phyloP scores from a whole-genome alignment of 37 sponge, comb jelly and placozoan genomes.

The Tethya wilhelma region DNA sequence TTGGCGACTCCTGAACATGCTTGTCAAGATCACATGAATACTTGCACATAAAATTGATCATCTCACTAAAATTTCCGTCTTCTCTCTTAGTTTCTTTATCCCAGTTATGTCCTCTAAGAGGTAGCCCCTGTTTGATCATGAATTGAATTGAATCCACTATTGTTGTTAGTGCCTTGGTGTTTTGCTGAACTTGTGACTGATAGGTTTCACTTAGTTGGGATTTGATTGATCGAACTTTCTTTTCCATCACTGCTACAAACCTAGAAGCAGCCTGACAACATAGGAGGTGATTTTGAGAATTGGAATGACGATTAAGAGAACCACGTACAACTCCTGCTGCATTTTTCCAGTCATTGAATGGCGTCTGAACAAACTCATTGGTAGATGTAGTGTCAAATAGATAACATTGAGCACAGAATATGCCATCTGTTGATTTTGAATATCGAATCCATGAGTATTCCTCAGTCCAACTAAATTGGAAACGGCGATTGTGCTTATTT shows the following conservation, averaged over 20 bases:
- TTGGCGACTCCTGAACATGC: neutral
- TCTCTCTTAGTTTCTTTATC: neutral
- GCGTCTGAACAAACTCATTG: neutral
- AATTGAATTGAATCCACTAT: constrained; percentile 6
- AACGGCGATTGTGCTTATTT: too few relatives aligned
- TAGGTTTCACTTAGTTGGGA: constrained; percentile 13
- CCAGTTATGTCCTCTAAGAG: too few relatives aligned
- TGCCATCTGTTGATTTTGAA: too few relatives aligned
- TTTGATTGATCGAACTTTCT: neutral
- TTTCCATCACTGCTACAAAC: constrained; percentile 3
- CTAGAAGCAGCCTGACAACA: neutral
- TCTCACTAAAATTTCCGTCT: neutral
- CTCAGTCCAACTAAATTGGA: too few relatives aligned
- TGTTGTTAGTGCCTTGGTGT: neutral
- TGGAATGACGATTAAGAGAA: neutral
- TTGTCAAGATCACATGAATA: neutral
- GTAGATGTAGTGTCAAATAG: neutral
- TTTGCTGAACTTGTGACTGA: neutral
- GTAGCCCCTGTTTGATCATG: too few relatives aligned
- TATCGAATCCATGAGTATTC: too few relatives aligned
- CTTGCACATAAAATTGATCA: neutral
- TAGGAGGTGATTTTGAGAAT: neutral
- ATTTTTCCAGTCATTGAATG: constrained; percentile 5
- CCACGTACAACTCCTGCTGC: constrained; percentile 1
- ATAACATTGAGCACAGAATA: too few relatives aligned